Conservation (phyloP, 2,113 vertebrate species). For the Pantherophis guttatus region DNA sequence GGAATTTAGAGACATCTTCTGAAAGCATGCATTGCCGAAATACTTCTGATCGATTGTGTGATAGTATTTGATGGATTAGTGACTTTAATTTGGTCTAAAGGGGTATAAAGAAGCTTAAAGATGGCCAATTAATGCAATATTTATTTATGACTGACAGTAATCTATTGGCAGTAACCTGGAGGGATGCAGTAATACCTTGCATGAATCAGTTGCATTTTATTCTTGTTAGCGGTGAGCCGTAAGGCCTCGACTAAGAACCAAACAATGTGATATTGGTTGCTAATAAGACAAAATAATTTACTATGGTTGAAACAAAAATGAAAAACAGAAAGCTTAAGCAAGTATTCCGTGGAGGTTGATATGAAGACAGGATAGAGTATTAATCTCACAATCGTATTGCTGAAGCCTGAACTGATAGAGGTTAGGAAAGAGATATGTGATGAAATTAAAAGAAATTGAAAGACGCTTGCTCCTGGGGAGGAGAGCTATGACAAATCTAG, state of each 20-base stretch:
- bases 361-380: background rate
- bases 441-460: background rate
- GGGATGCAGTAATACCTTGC: background rate
- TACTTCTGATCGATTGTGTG: background rate
- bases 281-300: background rate
- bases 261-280: background rate
- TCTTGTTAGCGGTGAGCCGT: background rate
- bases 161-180: background rate
- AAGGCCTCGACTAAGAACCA: background rate
- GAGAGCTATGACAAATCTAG: too few relatives aligned
- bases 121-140: background rate
- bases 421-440: background rate
- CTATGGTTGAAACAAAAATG: background rate
- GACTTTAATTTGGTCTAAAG: background rate
- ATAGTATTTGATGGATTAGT: background rate
- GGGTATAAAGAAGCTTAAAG: background rate
- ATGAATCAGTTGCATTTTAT: background rate
- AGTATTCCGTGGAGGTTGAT: background rate
- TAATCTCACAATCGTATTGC: background rate
- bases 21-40: background rate
- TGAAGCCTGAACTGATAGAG: background rate
- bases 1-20: background rate
- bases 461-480: too few relatives aligned
- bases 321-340: background rate
- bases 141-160: background rate